phyloP scores from a whole-genome alignment of 2,888 invertebrate species.

The Phaedon cochleariae region DNA sequence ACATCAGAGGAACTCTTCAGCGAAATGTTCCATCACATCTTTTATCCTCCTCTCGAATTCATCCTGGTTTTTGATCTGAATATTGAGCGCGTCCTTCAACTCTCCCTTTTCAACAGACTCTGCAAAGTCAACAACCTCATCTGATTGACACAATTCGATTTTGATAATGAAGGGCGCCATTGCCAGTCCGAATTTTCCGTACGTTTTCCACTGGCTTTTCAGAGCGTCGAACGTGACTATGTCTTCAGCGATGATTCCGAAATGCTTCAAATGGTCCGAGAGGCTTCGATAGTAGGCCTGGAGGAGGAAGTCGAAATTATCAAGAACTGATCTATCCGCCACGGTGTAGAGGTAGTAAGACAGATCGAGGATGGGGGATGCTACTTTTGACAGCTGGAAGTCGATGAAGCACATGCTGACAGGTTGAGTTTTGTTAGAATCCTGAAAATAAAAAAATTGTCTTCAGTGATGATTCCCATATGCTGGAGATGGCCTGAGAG shows the following conservation, averaged over 20 bases:
- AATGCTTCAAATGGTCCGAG: constrained; percentile 38
- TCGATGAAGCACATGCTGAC: constrained; percentile 48
- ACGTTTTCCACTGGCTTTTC: constrained; percentile 45
- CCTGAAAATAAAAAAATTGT: constrained; percentile 45
- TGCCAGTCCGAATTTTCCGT: constrained; percentile 44
- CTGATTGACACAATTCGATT: constrained; percentile 38
- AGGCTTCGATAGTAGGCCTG: constrained; percentile 46
- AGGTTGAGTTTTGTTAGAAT: constrained; percentile 38
- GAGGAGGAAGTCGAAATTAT: constrained; percentile 46
- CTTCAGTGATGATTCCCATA: too few species aligned
- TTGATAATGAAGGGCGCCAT: constrained; percentile 43
- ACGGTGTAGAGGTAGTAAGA: constrained; percentile 49
- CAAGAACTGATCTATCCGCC: constrained; percentile 39
- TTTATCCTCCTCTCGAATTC: constrained; percentile 23
- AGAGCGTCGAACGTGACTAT: constrained; percentile 41
- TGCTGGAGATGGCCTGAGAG: too few species aligned
- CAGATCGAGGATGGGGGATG: constrained; percentile 48
- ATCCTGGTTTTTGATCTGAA: constrained; percentile 34
- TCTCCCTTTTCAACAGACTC: constrained; percentile 33
- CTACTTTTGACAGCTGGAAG: constrained; percentile 46
- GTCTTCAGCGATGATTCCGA: constrained; percentile 39
- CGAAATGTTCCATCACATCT: constrained; percentile 25
- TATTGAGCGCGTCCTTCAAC: constrained; percentile 20
- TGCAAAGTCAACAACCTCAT: constrained; percentile 43
- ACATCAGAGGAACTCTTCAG: constrained; percentile 22